Evolutionary conservation across 2,888 invertebrate species (phyloP), one percentile per base, ranked within the genome.

Genomic region (Syrphus vitripennis): DNA sequence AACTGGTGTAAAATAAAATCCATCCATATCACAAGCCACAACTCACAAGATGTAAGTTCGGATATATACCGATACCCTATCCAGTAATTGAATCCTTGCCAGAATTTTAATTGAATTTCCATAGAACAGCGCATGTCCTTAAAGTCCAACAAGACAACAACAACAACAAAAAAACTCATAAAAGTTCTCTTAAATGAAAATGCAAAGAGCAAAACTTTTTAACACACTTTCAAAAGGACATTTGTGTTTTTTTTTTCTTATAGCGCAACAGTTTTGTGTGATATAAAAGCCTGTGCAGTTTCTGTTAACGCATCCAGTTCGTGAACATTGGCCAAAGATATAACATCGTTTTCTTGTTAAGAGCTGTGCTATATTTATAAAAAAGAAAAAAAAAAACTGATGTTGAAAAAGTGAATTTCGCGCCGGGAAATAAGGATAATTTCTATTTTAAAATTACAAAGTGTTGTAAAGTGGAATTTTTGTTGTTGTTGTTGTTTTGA

Each of bases 261-360:
- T n/a, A 72, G 77, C 67, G 67, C 86, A 86, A 86, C 86, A 86
- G 81, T 81, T 82, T 50, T 78, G 34, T 57, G 53, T 37, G 16
- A 24, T 86, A 86, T 86, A 86, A 82, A 86, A 81, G 86, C 10
- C 57, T 34, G 53, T 34, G 61, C 12, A 19, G 14, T 26, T 63
- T 19, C 69, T 40, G 31, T 26, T 9, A 70, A 50, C 63, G 42
- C 74, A 76, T 65, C 59, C 77, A 86, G 86, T 86, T 45, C 48
- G 69, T 65, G 74, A 63, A 69, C 40, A 67, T 61, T 63, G 26
- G 45, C 31, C 67, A 65, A 69, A 67, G 55, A 72, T 72, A 40
- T 26, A 69, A 72, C 80, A 80, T 84, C 84, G 31, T 29, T 34
- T 21, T 12, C 19, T 21, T 21, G 59, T 14, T 14, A 48, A 48